Evolutionary conservation across 2,797 vertebrate species (phyloP).

Genomic region (Gallirallus australis): DNA sequence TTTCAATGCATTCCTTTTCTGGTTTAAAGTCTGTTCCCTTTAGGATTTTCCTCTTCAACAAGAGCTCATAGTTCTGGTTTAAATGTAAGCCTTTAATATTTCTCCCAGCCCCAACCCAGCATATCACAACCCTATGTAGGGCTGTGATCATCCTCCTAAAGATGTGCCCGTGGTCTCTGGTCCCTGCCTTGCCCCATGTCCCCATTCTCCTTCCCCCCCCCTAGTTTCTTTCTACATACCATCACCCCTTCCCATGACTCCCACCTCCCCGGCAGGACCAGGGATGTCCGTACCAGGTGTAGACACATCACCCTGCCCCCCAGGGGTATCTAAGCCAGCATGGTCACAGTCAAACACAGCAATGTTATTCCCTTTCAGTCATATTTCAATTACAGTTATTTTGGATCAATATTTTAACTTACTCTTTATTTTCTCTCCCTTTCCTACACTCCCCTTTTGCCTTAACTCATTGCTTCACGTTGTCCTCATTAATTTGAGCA

Average conservation of each 20-base stretch:
- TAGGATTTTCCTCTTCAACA: background rate
- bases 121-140: rapidly evolving
- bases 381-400: background rate
- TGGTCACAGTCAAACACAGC: background rate
- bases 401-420: background rate
- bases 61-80: background rate
- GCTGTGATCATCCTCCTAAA: background rate
- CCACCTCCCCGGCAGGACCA: background rate
- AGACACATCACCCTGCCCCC: background rate
- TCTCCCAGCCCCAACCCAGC: background rate
- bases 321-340: background rate
- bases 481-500: background rate
- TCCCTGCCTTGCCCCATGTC: background rate
- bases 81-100: background rate
- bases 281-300: background rate
- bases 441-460: background rate
- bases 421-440: background rate
- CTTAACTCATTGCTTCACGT: background rate
- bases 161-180: background rate
- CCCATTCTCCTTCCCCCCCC: background rate
- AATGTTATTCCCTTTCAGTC: background rate
- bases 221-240: rapidly evolving
- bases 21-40: background rate
- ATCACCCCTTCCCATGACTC: background rate
- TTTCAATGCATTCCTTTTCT: slow-evolving; percentile 20